Evolutionary conservation across 2,888 invertebrate species (phyloP).

Genomic region (Oscheius sp.): DNA sequence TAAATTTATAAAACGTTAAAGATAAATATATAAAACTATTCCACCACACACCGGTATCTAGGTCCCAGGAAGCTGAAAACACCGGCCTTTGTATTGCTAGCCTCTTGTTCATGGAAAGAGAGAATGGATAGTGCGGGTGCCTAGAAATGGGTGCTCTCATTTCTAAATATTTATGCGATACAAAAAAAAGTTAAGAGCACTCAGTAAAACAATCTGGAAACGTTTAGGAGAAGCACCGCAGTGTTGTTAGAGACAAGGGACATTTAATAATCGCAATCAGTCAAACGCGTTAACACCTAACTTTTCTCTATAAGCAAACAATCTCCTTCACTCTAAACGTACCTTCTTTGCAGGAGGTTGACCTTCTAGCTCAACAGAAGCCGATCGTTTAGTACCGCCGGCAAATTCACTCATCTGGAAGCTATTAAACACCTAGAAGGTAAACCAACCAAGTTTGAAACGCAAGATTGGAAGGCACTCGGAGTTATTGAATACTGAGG

Average conservation of each 20-base stretch:
- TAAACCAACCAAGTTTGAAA: background rate
- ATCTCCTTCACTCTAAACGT: slow-evolving; percentile 2
- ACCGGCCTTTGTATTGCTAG: background rate
- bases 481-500: background rate
- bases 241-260: too few species aligned
- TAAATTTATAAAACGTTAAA: background rate
- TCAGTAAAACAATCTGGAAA: background rate
- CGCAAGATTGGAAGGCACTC: background rate
- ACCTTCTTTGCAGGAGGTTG: slow-evolving; percentile 12
- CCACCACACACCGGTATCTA: slow-evolving; percentile 28
- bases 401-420: slow-evolving; percentile 5
- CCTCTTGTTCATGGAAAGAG: slow-evolving; percentile 21
- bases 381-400: background rate
- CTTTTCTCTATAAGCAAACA: background rate
- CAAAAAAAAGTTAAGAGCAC: background rate
- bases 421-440: background rate
- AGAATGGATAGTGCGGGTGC: slow-evolving; percentile 23
- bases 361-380: slow-evolving; percentile 2
- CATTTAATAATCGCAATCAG: background rate
- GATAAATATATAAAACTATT: background rate
- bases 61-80: slow-evolving; percentile 29
- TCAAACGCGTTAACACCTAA: background rate
- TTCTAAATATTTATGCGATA: background rate
- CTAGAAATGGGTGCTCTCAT: slow-evolving; percentile 26
- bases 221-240: too few species aligned